A percentile compares a stretch with the other conserved stretches of the same genome.
Evolutionary conservation across 1,140 invertebrate species (phyloP).

Genomic region (Hesperophylax magnus): DNA sequence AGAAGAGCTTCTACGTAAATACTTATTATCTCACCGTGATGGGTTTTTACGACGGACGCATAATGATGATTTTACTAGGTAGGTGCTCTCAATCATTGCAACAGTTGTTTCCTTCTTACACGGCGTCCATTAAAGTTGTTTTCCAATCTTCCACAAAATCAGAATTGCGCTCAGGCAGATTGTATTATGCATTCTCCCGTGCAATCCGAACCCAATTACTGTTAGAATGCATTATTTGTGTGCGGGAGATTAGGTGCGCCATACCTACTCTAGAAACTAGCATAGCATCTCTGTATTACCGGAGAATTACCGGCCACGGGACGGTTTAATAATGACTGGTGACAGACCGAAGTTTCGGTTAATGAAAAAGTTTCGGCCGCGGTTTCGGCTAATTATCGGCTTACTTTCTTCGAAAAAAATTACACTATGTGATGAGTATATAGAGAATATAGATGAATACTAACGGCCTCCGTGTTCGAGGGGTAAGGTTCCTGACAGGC

Average conservation of each 20-base stretch:
- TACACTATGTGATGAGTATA: no score
- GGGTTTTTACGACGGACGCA: neutral
- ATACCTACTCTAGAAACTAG: neutral
- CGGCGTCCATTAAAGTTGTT: neutral
- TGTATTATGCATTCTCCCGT: slow-evolving; percentile 7
- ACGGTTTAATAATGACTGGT: neutral
- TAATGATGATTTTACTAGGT: neutral
- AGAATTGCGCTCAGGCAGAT: slow-evolving; percentile 6
- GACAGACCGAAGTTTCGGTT: no score
- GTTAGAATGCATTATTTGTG: neutral
- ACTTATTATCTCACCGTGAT: neutral
- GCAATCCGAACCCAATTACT: slow-evolving; percentile 37
- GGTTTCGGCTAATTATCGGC: no score
- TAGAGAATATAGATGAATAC: no score
- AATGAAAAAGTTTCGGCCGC: no score
- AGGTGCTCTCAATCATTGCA: slow-evolving; percentile 15
- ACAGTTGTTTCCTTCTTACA: neutral
- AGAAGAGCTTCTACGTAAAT: neutral
- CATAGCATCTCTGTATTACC: neutral
- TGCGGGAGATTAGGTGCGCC: neutral
- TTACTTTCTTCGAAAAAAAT: no score
- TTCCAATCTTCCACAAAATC: slow-evolving; percentile 14
- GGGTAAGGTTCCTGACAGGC: no score
- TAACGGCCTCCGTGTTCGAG: no score
- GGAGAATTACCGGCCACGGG: no score